phyloP scores from a whole-genome alignment of 2,113 vertebrate species.

The Protomyctophum bolini region DNA sequence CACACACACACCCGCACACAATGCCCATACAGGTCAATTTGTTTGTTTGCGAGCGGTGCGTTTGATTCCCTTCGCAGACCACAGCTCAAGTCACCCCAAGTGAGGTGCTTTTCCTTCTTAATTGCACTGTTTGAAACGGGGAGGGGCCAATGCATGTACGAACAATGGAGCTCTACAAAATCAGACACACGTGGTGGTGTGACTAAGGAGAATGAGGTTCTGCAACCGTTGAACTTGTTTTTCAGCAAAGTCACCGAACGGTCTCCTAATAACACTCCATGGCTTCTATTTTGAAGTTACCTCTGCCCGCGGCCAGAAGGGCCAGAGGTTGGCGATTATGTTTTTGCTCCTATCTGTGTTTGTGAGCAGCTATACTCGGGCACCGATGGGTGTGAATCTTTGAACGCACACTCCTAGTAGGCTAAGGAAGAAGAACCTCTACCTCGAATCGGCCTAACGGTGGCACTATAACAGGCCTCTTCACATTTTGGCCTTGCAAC shows the following conservation, averaged over 20 bases:
- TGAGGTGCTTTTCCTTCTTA: conserved; percentile 63
- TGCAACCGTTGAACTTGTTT: conserved; percentile 43
- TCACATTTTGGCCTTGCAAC: no score
- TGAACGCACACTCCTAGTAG: no score
- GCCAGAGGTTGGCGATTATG: not conserved
- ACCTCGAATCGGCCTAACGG: no score
- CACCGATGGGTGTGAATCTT: no score
- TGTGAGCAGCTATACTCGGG: not conserved
- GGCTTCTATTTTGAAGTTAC: not conserved
- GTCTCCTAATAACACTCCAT: not conserved
- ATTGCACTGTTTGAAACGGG: conserved; percentile 58
- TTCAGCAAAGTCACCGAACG: conserved; percentile 30
- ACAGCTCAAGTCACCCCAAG: conserved; percentile 54
- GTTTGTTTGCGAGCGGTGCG: conserved; percentile 68
- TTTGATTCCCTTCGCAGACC: conserved; percentile 63
- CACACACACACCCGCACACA: conserved; percentile 63
- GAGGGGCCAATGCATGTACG: conserved; percentile 27
- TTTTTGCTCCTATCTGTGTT: not conserved
- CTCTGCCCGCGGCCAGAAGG: conserved; percentile 44
- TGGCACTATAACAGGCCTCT: no score
- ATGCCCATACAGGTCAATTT: conserved; percentile 72
- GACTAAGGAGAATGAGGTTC: conserved; percentile 37
- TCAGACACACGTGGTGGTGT: conserved; percentile 62
- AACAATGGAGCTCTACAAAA: conserved; percentile 43
- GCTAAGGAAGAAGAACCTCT: no score